Base-by-base conservation (phyloP, 2,113 vertebrate genomes). In the Silurus meridionalis region DNA sequence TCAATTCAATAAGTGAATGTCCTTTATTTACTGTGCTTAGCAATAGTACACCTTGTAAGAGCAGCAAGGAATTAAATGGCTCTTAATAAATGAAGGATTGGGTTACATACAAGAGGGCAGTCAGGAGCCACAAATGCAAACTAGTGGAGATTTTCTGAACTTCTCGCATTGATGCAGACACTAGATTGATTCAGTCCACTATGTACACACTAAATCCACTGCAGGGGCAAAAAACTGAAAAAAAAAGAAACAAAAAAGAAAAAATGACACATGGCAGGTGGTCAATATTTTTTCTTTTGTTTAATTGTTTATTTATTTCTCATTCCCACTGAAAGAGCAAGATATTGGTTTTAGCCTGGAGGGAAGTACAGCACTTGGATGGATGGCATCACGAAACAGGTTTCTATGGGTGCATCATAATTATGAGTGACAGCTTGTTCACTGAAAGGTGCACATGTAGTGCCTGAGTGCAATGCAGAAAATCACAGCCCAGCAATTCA, bases 281-380 rank as follows among this genome's bases (percentile, higher is more conserved):
- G 83, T 88, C 88, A 88, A 86, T 90, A 85, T 69, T 84, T 74
- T 37, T 66, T 77, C 72, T 80, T 84, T 83, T 61, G 71, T 87
- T 87, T 88, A 77, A 89, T 90, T 89, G 80, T 88, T 89, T 90
- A 87, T 88, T 88, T 87, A 86, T 90, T 90, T 87, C 88, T 86
- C 53, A 72, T 86, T 78, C 66, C 46, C 52, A 83, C 80, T 75
- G 80, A 83, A 87, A 80, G 37, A 85, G 85, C 55, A n/a, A 48
- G 53, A 83, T 89, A 88, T 88, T 83, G 86, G 83, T 52, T 53
- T 88, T 85, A 61, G 88, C 90, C 79, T 88, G 64, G 67, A 85
- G 88, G 71, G n/a, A n/a, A 77, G 69, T 86, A 83, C 80, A 84
- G 81, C 85, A 25, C 8, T 74, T 21, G 61, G 87, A 86, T 84